phyloP scores from a whole-genome alignment of 2,113 vertebrate genomes.

The Embiotoca jacksoni region DNA sequence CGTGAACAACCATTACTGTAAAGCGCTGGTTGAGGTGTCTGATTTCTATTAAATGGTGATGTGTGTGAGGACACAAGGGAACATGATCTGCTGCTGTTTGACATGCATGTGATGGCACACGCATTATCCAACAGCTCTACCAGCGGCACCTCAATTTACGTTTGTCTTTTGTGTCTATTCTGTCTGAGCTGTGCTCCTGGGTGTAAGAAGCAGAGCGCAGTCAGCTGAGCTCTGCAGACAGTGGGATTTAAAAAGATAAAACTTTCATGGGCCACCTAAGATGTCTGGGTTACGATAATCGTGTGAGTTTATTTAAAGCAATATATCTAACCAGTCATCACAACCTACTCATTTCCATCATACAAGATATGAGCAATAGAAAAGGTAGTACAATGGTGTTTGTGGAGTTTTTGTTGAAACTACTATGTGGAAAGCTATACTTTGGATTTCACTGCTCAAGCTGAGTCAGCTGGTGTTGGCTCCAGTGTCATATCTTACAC shows the following conservation, averaged over 20 bases:
- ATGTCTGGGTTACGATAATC: background rate
- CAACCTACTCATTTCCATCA: background rate
- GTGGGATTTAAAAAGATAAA: background rate
- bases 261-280: no score
- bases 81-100: conserved; percentile 67
- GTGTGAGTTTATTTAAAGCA: background rate
- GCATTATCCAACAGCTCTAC: conserved; percentile 38
- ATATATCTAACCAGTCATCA: background rate
- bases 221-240: conserved; percentile 15
- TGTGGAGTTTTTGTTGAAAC: background rate
- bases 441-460: no score
- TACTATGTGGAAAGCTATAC: no score
- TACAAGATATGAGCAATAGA: background rate
- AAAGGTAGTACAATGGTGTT: background rate
- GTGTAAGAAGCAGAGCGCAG: conserved; percentile 25
- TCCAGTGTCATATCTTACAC: background rate
- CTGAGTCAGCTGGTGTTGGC: background rate
- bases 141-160: conserved; percentile 27
- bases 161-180: conserved; percentile 20
- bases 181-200: conserved; percentile 31
- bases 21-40: conserved; percentile 28
- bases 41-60: conserved; percentile 62
- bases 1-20: conserved; percentile 16
- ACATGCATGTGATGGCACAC: conserved; percentile 47
- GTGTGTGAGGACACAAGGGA: conserved; percentile 49